Percentiles rank a stretch among this genome's conserved stretches.
These are phyloP conservation scores for Drosophila gaucha DNA, from an alignment of 2,888 invertebrate species.

Conservation along the genomic window DNA sequence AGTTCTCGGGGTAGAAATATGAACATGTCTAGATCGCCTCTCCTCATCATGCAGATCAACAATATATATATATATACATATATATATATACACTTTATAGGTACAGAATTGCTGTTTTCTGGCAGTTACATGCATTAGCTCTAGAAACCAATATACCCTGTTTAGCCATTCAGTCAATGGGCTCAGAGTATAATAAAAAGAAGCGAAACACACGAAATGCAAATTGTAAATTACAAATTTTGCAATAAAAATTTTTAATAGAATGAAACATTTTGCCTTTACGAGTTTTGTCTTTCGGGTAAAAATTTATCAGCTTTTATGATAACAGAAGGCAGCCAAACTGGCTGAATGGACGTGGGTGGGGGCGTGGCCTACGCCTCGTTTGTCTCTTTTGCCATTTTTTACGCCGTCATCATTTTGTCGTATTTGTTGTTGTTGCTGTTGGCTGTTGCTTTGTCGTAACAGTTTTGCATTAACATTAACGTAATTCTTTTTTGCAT, in stretches of 20 bases:
- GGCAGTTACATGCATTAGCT: no score
- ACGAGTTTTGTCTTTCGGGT: slow-evolving; percentile 75
- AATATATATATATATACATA: background rate
- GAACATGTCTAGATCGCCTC: background rate
- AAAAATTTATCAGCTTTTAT: slow-evolving; percentile 79
- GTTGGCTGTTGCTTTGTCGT: slow-evolving; percentile 48
- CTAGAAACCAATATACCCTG: background rate
- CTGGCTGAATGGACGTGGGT: background rate
- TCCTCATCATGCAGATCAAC: background rate
- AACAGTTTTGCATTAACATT: slow-evolving; percentile 81
- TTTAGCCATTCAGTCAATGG: background rate
- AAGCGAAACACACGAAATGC: slow-evolving; percentile 81
- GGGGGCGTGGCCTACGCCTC: slow-evolving; percentile 5
- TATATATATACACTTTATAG: no score
- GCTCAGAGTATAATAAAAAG: slow-evolving; percentile 23
- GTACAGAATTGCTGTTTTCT: no score
- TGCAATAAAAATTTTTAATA: slow-evolving; percentile 84
- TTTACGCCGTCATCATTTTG: slow-evolving; percentile 72
- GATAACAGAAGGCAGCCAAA: slow-evolving; percentile 51
- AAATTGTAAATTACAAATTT: slow-evolving; percentile 84
- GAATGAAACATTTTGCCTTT: slow-evolving; percentile 82
- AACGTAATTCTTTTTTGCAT: slow-evolving; percentile 81
- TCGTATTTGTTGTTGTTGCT: slow-evolving; percentile 73
- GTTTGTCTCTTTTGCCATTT: slow-evolving; percentile 43
- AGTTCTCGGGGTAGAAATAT: no score